A percentile compares a stretch with the other conserved stretches of the same genome.
These are phyloP conservation scores for Drosophila mimica DNA, from an alignment of 2,888 invertebrate genomes.

Conservation along the genomic window DNA sequence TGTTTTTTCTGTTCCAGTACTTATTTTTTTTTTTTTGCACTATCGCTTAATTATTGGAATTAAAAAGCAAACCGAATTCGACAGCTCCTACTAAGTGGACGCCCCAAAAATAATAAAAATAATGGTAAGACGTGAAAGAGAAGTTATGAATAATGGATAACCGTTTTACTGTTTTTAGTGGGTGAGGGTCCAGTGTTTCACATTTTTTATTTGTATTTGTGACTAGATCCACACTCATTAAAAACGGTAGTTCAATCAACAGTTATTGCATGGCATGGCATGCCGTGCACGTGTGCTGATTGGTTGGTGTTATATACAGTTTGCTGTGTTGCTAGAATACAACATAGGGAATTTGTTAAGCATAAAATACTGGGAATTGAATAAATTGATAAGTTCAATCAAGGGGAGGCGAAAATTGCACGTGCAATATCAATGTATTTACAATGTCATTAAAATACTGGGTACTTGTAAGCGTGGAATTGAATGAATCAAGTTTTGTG, in stretches of 20 bases:
- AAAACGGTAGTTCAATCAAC: constrained; percentile 83
- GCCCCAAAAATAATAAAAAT: constrained; percentile 41
- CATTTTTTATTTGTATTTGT: constrained; percentile 83
- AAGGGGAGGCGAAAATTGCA: not conserved
- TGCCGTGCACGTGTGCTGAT: constrained; percentile 28
- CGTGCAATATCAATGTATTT: not conserved
- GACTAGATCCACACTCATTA: constrained; percentile 86
- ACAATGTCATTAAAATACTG: not conserved
- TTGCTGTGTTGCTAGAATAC: not conserved
- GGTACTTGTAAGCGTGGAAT: not conserved
- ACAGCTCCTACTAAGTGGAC: constrained; percentile 41
- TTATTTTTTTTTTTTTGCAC: constrained; percentile 51
- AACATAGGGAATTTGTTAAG: constrained; percentile 1
- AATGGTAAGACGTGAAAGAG: constrained; percentile 29
- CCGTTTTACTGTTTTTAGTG: constrained; percentile 85
- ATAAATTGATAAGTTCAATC: not conserved
- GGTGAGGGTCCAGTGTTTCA: constrained; percentile 86
- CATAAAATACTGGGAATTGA: constrained; percentile 5
- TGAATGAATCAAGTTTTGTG: constrained; percentile 22
- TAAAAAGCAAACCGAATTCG: constrained; percentile 52
- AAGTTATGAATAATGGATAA: not conserved
- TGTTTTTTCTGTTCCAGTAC: constrained; percentile 62
- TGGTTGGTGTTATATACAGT: constrained; percentile 8
- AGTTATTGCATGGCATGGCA: constrained; percentile 6
- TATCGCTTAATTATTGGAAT: constrained; percentile 76